phyloP scores from a whole-genome alignment of 2,888 invertebrate species.

The Tachina lurida region DNA sequence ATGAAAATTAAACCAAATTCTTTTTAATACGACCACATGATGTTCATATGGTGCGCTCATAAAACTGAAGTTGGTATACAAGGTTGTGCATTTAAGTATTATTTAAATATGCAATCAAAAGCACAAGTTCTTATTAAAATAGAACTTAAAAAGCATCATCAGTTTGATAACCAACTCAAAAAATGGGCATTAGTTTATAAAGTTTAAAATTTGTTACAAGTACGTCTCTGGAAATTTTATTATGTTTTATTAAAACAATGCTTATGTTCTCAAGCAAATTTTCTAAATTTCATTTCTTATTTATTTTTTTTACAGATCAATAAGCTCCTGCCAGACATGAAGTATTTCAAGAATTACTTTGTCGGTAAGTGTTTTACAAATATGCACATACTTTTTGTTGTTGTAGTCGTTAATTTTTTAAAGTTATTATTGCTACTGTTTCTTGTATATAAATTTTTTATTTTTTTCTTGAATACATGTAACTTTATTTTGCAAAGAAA shows the following conservation, averaged over 20 bases:
- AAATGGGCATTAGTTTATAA: too few relatives aligned
- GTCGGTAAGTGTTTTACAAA: conserved; percentile 58
- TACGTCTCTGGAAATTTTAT: neutral
- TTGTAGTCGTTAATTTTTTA: conserved; percentile 12
- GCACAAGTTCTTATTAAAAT: too few relatives aligned
- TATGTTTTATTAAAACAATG: neutral
- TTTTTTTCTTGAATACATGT: neutral
- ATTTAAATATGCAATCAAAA: too few relatives aligned
- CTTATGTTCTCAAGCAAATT: conserved; percentile 18
- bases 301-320: conserved; percentile 40
- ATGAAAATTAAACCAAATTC: too few relatives aligned
- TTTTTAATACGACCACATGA: too few relatives aligned
- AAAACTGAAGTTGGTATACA: too few relatives aligned
- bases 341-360: conserved; percentile 67
- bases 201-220: neutral
- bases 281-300: conserved; percentile 44
- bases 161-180: too few relatives aligned
- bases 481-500: neutral
- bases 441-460: conserved; percentile 6
- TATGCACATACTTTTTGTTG: neutral
- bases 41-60: too few relatives aligned
- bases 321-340: conserved; percentile 55
- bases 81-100: too few relatives aligned
- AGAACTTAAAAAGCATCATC: too few relatives aligned
- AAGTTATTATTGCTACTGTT: conserved; percentile 61